phyloP scores from a whole-genome alignment of 2,797 vertebrate species.

The Psittacula derbiana region DNA sequence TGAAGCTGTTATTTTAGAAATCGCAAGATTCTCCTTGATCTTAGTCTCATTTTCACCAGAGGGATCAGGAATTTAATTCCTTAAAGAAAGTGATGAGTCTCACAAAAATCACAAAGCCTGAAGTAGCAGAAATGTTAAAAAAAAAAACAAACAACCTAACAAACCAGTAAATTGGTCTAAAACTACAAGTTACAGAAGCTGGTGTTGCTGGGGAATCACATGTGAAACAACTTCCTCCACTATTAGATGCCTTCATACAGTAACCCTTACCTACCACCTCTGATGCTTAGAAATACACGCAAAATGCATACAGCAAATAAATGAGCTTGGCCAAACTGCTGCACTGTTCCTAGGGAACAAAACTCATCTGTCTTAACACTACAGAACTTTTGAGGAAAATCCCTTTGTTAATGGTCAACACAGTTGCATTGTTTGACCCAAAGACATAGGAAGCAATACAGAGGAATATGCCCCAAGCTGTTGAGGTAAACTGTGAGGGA shows the following conservation, averaged over 20 bases:
- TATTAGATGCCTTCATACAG: background rate
- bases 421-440: background rate
- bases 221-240: background rate
- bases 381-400: background rate
- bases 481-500: background rate
- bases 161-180: background rate
- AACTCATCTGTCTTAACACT: background rate
- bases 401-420: background rate
- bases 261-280: background rate
- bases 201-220: background rate
- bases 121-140: background rate
- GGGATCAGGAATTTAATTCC: background rate
- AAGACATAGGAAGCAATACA: background rate
- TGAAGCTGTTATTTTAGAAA: background rate
- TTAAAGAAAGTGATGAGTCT: background rate
- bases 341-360: background rate
- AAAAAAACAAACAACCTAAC: fast-evolving
- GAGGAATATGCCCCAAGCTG: background rate
- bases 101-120: background rate
- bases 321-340: background rate
- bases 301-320: background rate
- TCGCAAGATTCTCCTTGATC: background rate
- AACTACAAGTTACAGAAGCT: background rate
- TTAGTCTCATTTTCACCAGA: background rate
- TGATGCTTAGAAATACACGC: background rate